Base-by-base conservation (phyloP, 2,113 vertebrate species). In the Brachyistius frenatus region DNA sequence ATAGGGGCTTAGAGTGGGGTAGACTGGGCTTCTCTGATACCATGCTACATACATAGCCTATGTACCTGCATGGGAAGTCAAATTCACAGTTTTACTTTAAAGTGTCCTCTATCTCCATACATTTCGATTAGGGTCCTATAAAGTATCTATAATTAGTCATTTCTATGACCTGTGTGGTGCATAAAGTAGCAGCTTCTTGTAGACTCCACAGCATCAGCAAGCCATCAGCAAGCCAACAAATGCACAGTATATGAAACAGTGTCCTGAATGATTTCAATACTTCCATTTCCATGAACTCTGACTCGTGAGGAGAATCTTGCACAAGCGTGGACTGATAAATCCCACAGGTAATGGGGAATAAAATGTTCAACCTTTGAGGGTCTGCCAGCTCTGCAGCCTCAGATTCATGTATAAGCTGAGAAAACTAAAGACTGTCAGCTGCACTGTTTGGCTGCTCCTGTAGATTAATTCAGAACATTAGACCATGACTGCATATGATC, bases 1-100 rank as follows among this genome's bases (percentile, higher is more conserved):
- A 88, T 53, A 99, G 87, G 0, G 98, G 96, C 84, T 99, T 99
- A 86, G 96, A 96, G 93, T 99, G 98, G 39, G 98, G 98, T 50
- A 96, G 85, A 36, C 94, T 85, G 10, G 98, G 98, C 73, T 98
- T 99, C 91, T 99, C 98, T 36, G 97, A 96, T 44, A 98, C 96
- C 84, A 99, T 96, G 85, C 97, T 98, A 74, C 98, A 99, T 53
- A 99, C 96, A 54, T 99, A 99, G 23, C 96, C 97, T 77, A 99
- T 95, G 88, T 99, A 99, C 79, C 98, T 99, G 92, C 78, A 90
- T 83, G 14, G n/a, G 2, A 36, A 11, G 33, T 37, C 31, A 37
- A 37, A 35, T 10, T n/a, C 15, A 5, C 3, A 9, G 23, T 23
- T 23, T 23, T 23, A 23, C 23, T 23, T 23, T 23, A 23, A 23